Conservation (phyloP, 2,797 vertebrate genomes). For the Poeciliopsis paucimaculata region DNA sequence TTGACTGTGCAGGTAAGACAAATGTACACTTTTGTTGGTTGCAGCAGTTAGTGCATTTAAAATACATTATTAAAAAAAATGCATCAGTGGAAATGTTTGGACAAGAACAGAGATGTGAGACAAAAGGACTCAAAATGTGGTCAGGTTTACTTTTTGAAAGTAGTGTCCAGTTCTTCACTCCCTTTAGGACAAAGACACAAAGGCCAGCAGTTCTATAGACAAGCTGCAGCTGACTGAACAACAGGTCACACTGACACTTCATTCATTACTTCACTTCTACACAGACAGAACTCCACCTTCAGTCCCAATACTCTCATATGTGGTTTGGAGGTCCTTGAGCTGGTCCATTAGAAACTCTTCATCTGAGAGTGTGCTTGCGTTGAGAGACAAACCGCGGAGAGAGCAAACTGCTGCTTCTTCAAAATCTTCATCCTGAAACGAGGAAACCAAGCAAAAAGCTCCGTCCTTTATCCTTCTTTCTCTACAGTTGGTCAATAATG, state of each 20-base stretch:
- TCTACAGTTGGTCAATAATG: not conserved
- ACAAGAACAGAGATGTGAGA: not conserved
- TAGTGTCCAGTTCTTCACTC: not conserved
- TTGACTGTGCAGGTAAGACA: not conserved
- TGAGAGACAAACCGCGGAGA: constrained; percentile 10
- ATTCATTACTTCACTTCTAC: not conserved
- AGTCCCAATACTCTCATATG: constrained; percentile 16
- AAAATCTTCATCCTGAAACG: constrained; percentile 42
- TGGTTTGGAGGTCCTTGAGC: constrained; percentile 16
- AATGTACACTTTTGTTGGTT: not conserved
- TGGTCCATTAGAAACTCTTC: constrained; percentile 33
- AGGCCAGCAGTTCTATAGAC: not conserved
- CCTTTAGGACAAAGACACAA: not conserved
- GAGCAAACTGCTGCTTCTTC: constrained; percentile 27
- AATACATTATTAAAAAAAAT: not conserved
- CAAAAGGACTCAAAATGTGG: not conserved
- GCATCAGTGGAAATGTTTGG: not conserved
- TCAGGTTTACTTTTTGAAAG: not conserved
- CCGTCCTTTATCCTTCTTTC: not conserved
- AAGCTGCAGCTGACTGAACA: constrained; percentile 1
- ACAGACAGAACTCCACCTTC: constrained; percentile 55
- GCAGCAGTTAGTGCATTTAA: not conserved
- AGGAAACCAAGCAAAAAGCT: constrained; percentile 11
- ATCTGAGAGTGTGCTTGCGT: constrained; percentile 18
- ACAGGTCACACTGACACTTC: not conserved